Conservation (phyloP, 2,888 invertebrate species). For the Athalia circularis region DNA sequence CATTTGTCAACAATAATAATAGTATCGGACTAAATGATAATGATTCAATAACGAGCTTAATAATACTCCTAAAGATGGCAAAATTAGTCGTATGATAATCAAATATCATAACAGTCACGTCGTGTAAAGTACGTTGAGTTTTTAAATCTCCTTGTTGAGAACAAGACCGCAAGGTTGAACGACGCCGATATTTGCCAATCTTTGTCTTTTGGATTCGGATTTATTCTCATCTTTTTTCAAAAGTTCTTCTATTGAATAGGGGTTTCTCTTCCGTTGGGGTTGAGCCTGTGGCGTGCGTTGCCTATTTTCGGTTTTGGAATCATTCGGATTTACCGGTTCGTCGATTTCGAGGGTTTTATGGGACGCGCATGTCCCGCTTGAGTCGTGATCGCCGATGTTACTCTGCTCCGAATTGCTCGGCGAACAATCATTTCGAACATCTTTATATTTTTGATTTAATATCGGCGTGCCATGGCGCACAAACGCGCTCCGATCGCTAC, state of each 20-base stretch:
- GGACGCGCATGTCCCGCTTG: conserved; percentile 50
- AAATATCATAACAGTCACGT: conserved; percentile 10
- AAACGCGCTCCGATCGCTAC: conserved; percentile 68
- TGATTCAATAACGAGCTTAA: background rate
- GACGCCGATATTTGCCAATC: conserved; percentile 74
- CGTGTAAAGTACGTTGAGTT: background rate
- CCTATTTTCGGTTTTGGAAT: conserved; percentile 51
- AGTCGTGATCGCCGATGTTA: conserved; percentile 45
- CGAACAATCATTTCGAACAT: conserved; percentile 55
- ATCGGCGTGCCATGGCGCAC: conserved; percentile 64
- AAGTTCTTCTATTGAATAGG: conserved; percentile 91
- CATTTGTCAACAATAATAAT: background rate
- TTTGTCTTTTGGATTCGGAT: conserved; percentile 68
- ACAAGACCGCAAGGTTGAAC: conserved; percentile 79
- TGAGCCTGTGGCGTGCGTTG: conserved; percentile 51
- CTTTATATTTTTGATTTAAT: conserved; percentile 54
- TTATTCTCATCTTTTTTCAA: conserved; percentile 87
- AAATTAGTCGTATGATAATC: background rate
- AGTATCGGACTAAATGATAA: background rate
- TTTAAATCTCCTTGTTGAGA: conserved; percentile 74
- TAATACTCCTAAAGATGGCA: conserved; percentile 10
- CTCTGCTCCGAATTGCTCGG: conserved; percentile 37
- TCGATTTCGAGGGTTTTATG: conserved; percentile 26
- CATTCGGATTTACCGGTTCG: conserved; percentile 48
- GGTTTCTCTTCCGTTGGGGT: conserved; percentile 81